Conservation (phyloP, 2,113 vertebrate species). For the Bubalus kerabau region DNA sequence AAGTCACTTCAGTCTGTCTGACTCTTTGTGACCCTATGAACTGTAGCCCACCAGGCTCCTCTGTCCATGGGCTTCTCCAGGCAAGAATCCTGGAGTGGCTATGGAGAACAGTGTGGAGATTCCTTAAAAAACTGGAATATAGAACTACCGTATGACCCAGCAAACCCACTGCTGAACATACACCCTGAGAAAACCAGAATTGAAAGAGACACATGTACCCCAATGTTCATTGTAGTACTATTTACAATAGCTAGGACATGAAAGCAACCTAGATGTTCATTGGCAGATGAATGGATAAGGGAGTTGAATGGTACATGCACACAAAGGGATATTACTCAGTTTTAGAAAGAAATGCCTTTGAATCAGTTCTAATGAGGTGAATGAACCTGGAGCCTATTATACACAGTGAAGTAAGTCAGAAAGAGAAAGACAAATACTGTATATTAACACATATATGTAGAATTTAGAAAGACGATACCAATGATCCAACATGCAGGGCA, state of each 20-base stretch:
- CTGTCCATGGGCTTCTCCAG: not conserved
- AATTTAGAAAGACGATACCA: not conserved
- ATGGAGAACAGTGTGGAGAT: not conserved
- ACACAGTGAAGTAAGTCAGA: not conserved
- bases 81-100: not conserved
- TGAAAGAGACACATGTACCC: not conserved
- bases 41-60: not conserved
- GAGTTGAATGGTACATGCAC: not conserved
- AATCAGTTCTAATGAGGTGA: not conserved
- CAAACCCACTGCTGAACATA: not conserved
- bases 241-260: not conserved
- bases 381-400: not conserved
- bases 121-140: not conserved
- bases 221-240: not conserved
- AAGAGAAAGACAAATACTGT: not conserved
- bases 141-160: not conserved
- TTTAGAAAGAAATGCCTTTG: not conserved
- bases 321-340: not conserved
- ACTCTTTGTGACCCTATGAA: not conserved
- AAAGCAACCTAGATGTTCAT: not conserved
- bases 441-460: not conserved
- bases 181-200: not conserved
- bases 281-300: not conserved
- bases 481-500: not conserved
- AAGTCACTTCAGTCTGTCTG: not conserved